Evolutionary conservation across 2,888 invertebrate genomes (phyloP), one percentile per base, ranked within the genome.

Genomic region (Theretra japonica): DNA sequence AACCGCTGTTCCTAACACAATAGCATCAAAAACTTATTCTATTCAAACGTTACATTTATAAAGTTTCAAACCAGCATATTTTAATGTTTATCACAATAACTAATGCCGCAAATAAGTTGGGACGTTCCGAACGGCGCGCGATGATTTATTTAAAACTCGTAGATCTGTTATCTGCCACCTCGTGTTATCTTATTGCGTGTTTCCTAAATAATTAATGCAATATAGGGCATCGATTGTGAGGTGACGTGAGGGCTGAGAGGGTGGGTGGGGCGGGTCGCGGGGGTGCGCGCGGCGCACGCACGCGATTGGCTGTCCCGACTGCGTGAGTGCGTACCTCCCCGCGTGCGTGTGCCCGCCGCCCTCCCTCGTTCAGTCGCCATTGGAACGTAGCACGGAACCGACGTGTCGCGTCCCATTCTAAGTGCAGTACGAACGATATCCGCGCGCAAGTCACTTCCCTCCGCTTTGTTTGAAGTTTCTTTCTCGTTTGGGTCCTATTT

Each of bases 141-240:
- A 91, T 92, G 91, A 92, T 92, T 91, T 92, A 92, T 93, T 92
- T 92, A 91, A 91, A 91, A 85, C 84, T 86, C 82, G 83, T 80
- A 85, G 91, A 92, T 91, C 91, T 90, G 89, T 94, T 93, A 94
- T 93, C 94, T 94, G 90, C 90, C 92, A 93, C 91, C 92, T 94
- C 88, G 90, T 90, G 94, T 94, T 94, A 94, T 94, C 94, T 94
- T 93, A 94, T 94, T 94, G 94, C 94, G 94, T 95, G 95, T 93
- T 94, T 94, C 94, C 93, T 94, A 94, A 94, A 94, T 94, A 95
- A 95, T 95, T 95, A 95, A 94, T 94, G 94, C 94, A 94, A 94
- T 94, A 93, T 94, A 94, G 94, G 94, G 94, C 94, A 94, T 94
- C 94, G 94, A 94, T 94, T 94, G 93, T 94, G 90, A 94, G 93